Percentiles rank a stretch among this genome's conserved stretches.
phyloP scores from a whole-genome alignment of 2,113 vertebrate species.

The Myiagra hebetior region DNA sequence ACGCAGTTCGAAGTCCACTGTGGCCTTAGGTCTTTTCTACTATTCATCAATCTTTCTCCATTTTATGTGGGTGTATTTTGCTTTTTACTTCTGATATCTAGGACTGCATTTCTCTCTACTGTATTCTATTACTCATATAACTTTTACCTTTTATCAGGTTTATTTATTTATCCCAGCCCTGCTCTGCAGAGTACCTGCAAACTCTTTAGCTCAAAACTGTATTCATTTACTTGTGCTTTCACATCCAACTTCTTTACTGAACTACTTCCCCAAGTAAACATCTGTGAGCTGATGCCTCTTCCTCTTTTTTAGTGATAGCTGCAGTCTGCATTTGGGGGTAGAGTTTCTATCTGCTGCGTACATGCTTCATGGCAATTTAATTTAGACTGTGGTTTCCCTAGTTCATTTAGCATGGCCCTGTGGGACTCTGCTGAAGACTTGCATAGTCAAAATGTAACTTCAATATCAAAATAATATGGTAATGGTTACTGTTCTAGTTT shows the following conservation, averaged over 20 bases:
- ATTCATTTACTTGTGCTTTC: background rate
- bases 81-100: background rate
- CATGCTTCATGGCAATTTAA: background rate
- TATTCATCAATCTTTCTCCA: background rate
- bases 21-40: background rate
- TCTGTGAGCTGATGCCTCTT: background rate
- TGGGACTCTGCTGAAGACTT: background rate
- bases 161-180: background rate
- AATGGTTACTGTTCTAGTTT: background rate
- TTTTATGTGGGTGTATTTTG: background rate
- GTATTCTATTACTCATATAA: background rate
- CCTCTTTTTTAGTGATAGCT: background rate
- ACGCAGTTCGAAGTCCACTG: background rate
- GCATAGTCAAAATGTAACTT: background rate
- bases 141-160: background rate
- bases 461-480: background rate
- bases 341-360: background rate
- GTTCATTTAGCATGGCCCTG: rapidly evolving
- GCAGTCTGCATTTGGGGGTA: background rate
- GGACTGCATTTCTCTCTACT: background rate
- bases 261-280: background rate
- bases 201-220: background rate
- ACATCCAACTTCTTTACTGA: background rate
- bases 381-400: background rate
- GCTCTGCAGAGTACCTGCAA: background rate